Conservation (phyloP, 2,113 vertebrate species). For the Coptodon rendalli region DNA sequence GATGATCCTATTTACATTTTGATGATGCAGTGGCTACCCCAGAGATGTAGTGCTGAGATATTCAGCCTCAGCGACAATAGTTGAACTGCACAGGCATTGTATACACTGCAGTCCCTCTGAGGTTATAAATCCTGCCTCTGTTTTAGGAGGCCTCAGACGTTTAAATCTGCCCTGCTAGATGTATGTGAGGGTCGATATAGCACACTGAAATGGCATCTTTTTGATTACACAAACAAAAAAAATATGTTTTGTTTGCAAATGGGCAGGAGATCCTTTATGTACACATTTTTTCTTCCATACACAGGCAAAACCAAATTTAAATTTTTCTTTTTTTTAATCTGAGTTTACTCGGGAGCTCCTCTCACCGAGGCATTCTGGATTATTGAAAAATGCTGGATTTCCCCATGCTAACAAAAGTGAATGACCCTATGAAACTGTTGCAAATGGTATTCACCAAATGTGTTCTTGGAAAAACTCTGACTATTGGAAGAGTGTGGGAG, state of each 20-base stretch:
- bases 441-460: neutral
- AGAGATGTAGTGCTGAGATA: slow-evolving; percentile 40
- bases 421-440: neutral
- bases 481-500: slow-evolving; percentile 36
- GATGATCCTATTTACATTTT: slow-evolving; percentile 20
- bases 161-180: neutral
- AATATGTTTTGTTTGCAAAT: neutral
- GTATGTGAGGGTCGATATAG: neutral
- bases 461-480: slow-evolving; percentile 28
- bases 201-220: neutral
- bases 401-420: neutral
- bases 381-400: neutral
- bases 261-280: rapidly evolving
- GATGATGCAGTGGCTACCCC: slow-evolving; percentile 15
- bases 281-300: neutral
- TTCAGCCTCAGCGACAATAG: slow-evolving; percentile 45
- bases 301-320: neutral
- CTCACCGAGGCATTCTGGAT: neutral
- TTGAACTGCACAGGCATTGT: slow-evolving; percentile 16
- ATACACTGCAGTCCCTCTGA: slow-evolving; percentile 40
- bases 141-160: slow-evolving; percentile 29
- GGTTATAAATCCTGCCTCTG: slow-evolving; percentile 51
- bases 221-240: neutral
- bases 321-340: neutral
- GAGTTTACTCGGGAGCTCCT: neutral